Evolutionary conservation across 2,797 vertebrate genomes (phyloP).

Genomic region (Morus bassanus): DNA sequence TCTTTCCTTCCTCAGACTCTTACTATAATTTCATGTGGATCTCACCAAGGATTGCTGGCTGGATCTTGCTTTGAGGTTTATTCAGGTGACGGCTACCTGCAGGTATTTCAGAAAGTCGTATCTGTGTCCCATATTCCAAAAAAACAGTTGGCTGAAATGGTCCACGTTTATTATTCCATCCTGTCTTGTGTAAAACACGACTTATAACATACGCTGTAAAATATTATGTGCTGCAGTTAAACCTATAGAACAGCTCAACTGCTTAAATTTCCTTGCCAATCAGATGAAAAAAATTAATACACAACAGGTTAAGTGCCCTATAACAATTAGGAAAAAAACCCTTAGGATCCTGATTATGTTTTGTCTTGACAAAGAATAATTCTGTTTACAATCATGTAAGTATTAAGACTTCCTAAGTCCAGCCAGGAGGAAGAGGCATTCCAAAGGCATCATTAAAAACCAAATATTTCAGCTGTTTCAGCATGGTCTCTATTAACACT

Average conservation of each 20-base stretch:
- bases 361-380: background rate
- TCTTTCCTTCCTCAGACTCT: background rate
- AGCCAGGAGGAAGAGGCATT: background rate
- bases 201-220: background rate
- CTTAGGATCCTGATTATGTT: background rate
- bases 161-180: background rate
- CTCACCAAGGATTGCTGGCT: background rate
- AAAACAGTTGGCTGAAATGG: background rate
- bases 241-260: background rate
- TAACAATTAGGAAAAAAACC: background rate
- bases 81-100: background rate
- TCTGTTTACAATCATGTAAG: background rate
- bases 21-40: background rate
- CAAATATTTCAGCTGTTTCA: background rate
- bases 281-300: background rate
- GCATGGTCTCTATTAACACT: background rate
- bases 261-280: background rate
- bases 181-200: background rate
- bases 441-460: background rate
- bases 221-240: background rate
- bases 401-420: background rate
- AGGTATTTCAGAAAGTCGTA: background rate
- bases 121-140: background rate
- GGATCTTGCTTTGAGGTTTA: background rate
- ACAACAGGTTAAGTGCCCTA: background rate